Evolutionary conservation across 2,888 invertebrate genomes (phyloP).

Genomic region (Priocnemis perturbator): DNA sequence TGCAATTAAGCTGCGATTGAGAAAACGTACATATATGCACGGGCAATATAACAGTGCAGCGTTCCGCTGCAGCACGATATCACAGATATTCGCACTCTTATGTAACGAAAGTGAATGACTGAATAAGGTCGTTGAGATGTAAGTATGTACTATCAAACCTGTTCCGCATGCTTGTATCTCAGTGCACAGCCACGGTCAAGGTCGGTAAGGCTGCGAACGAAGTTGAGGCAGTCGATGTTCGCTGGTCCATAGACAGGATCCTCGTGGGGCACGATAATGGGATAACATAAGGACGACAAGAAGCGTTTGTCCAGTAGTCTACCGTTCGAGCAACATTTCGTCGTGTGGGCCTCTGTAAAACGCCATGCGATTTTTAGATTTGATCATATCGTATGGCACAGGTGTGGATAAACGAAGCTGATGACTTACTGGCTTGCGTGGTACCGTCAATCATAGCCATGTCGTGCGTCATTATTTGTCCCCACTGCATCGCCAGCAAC

Average conservation of each 20-base stretch:
- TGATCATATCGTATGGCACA: neutral
- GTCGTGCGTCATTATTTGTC: constrained; percentile 88
- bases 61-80: no score
- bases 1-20: no score
- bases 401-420: neutral
- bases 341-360: constrained; percentile 77
- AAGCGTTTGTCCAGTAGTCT: constrained; percentile 71
- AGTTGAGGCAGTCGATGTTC: constrained; percentile 83
- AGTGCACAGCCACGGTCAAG: constrained; percentile 79
- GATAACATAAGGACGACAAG: constrained; percentile 66
- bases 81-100: neutral
- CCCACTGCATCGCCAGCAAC: constrained; percentile 87
- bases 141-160: constrained; percentile 76
- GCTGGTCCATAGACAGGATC: constrained; percentile 76
- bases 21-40: no score
- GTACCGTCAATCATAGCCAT: constrained; percentile 85
- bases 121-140: constrained; percentile 5
- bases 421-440: constrained; percentile 85
- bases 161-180: constrained; percentile 80
- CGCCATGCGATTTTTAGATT: neutral
- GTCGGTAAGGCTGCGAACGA: constrained; percentile 83
- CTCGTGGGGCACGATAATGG: constrained; percentile 72
- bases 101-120: constrained; percentile 10
- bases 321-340: constrained; percentile 81
- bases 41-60: no score